Evolutionary conservation across 2,113 vertebrate genomes (phyloP).

Genomic region (Manacus vitellinus): DNA sequence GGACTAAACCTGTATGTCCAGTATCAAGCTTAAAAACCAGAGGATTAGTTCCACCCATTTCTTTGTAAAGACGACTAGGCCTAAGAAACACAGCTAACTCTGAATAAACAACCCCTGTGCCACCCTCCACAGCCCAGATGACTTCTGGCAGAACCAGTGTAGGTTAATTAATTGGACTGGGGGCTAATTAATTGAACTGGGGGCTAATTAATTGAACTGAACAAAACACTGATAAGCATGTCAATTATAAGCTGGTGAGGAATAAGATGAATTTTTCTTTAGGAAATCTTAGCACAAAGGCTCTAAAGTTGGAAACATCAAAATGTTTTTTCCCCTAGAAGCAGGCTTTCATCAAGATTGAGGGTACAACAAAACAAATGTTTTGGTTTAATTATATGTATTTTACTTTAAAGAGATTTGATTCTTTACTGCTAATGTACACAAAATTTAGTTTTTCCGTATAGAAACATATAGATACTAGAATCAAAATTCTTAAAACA

Average conservation of each 20-base stretch:
- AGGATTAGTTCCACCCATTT: background rate
- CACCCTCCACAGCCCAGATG: background rate
- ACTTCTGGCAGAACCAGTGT: background rate
- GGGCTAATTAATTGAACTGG: background rate
- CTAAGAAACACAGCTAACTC: background rate
- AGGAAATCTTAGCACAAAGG: background rate
- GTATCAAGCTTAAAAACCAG: background rate
- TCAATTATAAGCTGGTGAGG: background rate
- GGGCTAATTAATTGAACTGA: background rate
- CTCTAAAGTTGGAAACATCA: background rate
- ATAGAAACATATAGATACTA: background rate
- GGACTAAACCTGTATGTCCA: background rate
- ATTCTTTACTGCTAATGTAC: background rate
- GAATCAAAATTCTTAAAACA: background rate
- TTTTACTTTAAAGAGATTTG: background rate
- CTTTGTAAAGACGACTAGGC: background rate
- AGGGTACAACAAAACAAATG: background rate
- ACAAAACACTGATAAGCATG: background rate
- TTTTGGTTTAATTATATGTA: background rate
- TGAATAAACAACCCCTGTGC: background rate
- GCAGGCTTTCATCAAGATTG: background rate
- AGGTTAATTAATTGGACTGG: slow-evolving; percentile 28
- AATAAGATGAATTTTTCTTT: background rate
- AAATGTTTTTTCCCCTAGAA: background rate
- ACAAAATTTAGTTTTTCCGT: background rate